A percentile compares a stretch with the other conserved stretches of the same genome.
phyloP scores from a whole-genome alignment of 2,113 vertebrate genomes.

The Gadus chalcogrammus region DNA sequence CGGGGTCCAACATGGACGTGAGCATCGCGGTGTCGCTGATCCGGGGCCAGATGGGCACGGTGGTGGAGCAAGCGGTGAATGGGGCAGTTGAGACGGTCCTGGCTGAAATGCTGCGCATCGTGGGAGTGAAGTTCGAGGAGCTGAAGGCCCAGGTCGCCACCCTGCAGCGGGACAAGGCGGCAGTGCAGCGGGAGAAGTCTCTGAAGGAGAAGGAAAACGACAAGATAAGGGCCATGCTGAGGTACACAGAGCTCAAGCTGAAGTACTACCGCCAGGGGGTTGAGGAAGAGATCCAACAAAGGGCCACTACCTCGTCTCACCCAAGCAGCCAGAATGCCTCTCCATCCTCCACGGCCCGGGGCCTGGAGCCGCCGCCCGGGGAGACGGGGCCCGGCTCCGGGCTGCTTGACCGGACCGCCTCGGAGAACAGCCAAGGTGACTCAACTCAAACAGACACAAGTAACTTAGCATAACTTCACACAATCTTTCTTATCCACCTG shows the following conservation, averaged over 20 bases:
- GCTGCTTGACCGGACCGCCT: background rate
- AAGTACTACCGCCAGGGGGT: slow-evolving; percentile 69
- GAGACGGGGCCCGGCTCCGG: background rate
- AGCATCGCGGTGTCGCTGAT: slow-evolving; percentile 75
- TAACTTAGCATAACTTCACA: no score
- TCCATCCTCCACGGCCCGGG: slow-evolving; percentile 26
- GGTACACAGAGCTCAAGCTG: slow-evolving; percentile 67
- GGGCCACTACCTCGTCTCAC: slow-evolving; percentile 34
- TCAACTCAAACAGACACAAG: no score
- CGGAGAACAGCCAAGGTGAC: no score
- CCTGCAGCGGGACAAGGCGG: slow-evolving; percentile 49
- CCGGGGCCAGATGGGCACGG: slow-evolving; percentile 73
- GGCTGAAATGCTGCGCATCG: slow-evolving; percentile 75
- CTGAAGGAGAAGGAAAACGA: slow-evolving; percentile 74
- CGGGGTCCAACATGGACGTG: slow-evolving; percentile 63
- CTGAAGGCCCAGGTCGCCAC: slow-evolving; percentile 64
- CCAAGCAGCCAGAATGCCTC: background rate
- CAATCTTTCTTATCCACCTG: no score
- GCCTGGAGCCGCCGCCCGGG: background rate
- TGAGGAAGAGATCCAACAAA: slow-evolving; percentile 68
- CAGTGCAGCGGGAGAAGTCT: slow-evolving; percentile 64
- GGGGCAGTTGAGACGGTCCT: slow-evolving; percentile 74
- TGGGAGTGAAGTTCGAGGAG: slow-evolving; percentile 76
- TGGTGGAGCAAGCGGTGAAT: slow-evolving; percentile 75
- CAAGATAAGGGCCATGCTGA: slow-evolving; percentile 68